These are phyloP conservation scores for Drosophila kanapiae DNA, from an alignment of 1,140 invertebrate genomes.

Conservation along the genomic window DNA sequence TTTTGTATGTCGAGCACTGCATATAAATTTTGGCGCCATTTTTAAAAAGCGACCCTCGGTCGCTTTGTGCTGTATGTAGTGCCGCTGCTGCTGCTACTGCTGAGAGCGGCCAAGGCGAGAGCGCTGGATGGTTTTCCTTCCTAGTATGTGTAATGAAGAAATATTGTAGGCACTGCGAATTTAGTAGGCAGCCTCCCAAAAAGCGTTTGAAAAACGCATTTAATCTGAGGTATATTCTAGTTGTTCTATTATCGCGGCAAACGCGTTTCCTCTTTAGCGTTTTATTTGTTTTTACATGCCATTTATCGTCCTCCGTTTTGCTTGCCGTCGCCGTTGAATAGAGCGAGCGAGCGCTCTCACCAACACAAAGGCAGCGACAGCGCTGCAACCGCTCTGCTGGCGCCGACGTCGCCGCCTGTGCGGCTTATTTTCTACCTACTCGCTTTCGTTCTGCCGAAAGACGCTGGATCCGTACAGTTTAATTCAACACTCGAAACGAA, in stretches of 20 bases:
- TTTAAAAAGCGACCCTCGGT: slow-evolving; percentile 52
- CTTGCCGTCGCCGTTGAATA: slow-evolving; percentile 1
- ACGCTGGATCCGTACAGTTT: slow-evolving; percentile 69
- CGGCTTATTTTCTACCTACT: slow-evolving; percentile 35
- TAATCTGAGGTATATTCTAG: slow-evolving; percentile 10
- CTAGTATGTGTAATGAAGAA: slow-evolving; percentile 31
- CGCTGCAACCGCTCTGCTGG: slow-evolving; percentile 25
- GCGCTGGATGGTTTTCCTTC: slow-evolving; percentile 1
- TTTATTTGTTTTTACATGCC: slow-evolving; percentile 76
- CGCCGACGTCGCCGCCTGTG: slow-evolving; percentile 14
- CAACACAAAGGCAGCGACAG: slow-evolving; percentile 5
- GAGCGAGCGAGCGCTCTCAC: slow-evolving; percentile 27
- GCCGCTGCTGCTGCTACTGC: slow-evolving; percentile 20
- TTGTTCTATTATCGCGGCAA: slow-evolving; percentile 49
- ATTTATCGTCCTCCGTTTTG: slow-evolving; percentile 56
- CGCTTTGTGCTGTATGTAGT: slow-evolving; percentile 24
- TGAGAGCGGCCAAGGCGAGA: slow-evolving; percentile 44
- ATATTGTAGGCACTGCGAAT: slow-evolving; percentile 18
- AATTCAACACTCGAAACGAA: slow-evolving; percentile 57
- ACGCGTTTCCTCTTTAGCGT: slow-evolving; percentile 45
- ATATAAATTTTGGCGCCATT: slow-evolving; percentile 70
- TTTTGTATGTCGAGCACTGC: neutral
- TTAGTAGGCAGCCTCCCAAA: slow-evolving; percentile 14
- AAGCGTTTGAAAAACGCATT: slow-evolving; percentile 19
- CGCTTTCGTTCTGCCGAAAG: slow-evolving; percentile 48